A percentile compares a stretch with the other conserved stretches of the same genome.
These are phyloP conservation scores for Zaprionus ghesquierei DNA, from an alignment of 1,140 invertebrate species.

Conservation along the genomic window DNA sequence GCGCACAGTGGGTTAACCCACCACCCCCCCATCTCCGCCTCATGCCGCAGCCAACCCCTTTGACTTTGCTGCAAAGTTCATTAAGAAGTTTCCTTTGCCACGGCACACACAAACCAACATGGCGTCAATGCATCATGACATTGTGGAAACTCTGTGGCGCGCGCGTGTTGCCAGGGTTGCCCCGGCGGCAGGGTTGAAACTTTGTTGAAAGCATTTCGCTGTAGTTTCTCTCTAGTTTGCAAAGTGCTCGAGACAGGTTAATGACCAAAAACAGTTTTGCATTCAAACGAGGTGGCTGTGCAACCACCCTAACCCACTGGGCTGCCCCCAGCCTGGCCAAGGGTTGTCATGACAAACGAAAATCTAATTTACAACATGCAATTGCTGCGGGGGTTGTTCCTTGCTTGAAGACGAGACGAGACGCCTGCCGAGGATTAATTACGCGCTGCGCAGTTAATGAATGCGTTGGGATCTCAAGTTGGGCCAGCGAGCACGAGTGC, in stretches of 20 bases:
- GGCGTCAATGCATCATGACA: slow-evolving; percentile 63
- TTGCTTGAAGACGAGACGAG: background rate
- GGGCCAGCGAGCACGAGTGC: background rate
- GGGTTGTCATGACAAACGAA: slow-evolving; percentile 76
- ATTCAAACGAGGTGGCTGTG: slow-evolving; percentile 62
- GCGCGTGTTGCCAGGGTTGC: slow-evolving; percentile 12
- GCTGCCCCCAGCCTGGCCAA: background rate
- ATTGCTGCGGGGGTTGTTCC: slow-evolving; percentile 54
- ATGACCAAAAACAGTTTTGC: slow-evolving; percentile 77
- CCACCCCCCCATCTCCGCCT: background rate
- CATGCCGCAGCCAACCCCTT: background rate
- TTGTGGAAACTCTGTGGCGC: slow-evolving; percentile 62
- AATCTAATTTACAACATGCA: slow-evolving; percentile 79
- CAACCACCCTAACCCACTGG: slow-evolving; percentile 39
- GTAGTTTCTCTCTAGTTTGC: slow-evolving; percentile 43
- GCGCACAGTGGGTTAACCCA: background rate
- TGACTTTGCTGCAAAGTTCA: slow-evolving; percentile 62
- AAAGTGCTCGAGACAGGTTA: slow-evolving; percentile 77
- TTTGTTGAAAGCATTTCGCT: slow-evolving; percentile 70
- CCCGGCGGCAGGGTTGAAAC: slow-evolving; percentile 45
- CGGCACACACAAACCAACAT: slow-evolving; percentile 28
- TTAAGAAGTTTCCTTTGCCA: slow-evolving; percentile 62
- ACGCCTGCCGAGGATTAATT: slow-evolving; percentile 65
- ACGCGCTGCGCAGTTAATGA: slow-evolving; percentile 71
- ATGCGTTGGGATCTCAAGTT: slow-evolving; percentile 37